Conservation (phyloP, 2,888 invertebrate genomes). For the Achlya flavicornis region DNA sequence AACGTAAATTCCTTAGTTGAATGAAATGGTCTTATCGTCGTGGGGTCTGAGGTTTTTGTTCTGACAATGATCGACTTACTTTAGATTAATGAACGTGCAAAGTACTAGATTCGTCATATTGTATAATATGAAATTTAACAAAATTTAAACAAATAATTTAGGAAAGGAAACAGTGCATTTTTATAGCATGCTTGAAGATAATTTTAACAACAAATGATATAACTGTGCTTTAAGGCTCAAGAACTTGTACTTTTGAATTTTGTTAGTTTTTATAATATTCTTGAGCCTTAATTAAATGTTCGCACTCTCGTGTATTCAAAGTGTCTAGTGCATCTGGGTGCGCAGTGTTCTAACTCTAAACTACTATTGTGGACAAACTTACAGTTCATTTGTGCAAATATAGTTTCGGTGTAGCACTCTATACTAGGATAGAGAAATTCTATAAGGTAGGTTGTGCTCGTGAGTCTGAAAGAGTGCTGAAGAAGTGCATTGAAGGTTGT, state of each 20-base stretch:
- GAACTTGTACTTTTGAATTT: slow-evolving; percentile 35
- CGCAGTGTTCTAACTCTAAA: slow-evolving; percentile 67
- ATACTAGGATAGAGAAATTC: slow-evolving; percentile 75
- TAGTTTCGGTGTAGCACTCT: slow-evolving; percentile 63
- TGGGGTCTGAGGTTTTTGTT: slow-evolving; percentile 54
- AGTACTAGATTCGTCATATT: neutral
- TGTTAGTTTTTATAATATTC: slow-evolving; percentile 50
- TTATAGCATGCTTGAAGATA: slow-evolving; percentile 10
- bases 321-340: slow-evolving; percentile 69
- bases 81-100: slow-evolving; percentile 35
- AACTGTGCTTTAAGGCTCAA: slow-evolving; percentile 48
- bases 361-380: slow-evolving; percentile 71
- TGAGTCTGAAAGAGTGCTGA: slow-evolving; percentile 67
- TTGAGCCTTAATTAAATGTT: slow-evolving; percentile 69
- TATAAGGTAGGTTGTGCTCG: slow-evolving; percentile 58
- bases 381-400: slow-evolving; percentile 71
- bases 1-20: slow-evolving; percentile 68
- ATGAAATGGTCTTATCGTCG: slow-evolving; percentile 54
- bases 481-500: slow-evolving; percentile 77
- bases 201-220: slow-evolving; percentile 15
- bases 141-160: slow-evolving; percentile 19
- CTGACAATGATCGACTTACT: slow-evolving; percentile 47
- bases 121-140: slow-evolving; percentile 15
- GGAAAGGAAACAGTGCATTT: slow-evolving; percentile 10
- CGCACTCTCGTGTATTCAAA: slow-evolving; percentile 51